These are phyloP conservation scores for Stenolophus ochropezus DNA, from an alignment of 2,888 invertebrate genomes.

Conservation along the genomic window DNA sequence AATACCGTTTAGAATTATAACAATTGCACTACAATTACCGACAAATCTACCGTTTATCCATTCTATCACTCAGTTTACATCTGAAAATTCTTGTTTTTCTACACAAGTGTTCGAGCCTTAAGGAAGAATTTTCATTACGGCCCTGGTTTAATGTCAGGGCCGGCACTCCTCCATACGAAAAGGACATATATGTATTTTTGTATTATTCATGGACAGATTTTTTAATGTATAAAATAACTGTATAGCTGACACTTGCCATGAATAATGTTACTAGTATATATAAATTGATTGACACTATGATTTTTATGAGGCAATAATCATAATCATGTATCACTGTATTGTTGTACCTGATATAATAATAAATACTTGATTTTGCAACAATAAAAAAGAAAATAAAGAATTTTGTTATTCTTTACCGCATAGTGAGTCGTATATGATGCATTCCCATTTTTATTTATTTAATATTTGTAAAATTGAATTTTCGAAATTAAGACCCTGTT, in stretches of 20 bases:
- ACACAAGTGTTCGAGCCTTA: conserved; percentile 34
- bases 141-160: conserved; percentile 36
- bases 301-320: conserved; percentile 1
- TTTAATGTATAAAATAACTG: not conserved
- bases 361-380: too few relatives aligned
- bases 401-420: too few relatives aligned
- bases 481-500: too few relatives aligned
- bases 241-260: not conserved
- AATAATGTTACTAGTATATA: not conserved
- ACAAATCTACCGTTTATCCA: conserved; percentile 27
- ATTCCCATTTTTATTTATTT: too few relatives aligned
- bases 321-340: not conserved
- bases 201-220: conserved; percentile 11
- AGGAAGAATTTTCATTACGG: conserved; percentile 15
- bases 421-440: too few relatives aligned
- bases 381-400: too few relatives aligned
- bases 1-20: conserved; percentile 48
- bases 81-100: too few relatives aligned
- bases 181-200: conserved; percentile 4
- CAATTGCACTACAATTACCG: conserved; percentile 32
- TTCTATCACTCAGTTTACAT: not conserved
- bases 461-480: too few relatives aligned
- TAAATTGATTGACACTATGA: conserved; percentile 18
- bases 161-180: conserved; percentile 25
- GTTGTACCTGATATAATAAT: not conserved